These are phyloP conservation scores for Rhagologus leucostigma DNA, from an alignment of 2,113 vertebrate genomes.

Conservation along the genomic window DNA sequence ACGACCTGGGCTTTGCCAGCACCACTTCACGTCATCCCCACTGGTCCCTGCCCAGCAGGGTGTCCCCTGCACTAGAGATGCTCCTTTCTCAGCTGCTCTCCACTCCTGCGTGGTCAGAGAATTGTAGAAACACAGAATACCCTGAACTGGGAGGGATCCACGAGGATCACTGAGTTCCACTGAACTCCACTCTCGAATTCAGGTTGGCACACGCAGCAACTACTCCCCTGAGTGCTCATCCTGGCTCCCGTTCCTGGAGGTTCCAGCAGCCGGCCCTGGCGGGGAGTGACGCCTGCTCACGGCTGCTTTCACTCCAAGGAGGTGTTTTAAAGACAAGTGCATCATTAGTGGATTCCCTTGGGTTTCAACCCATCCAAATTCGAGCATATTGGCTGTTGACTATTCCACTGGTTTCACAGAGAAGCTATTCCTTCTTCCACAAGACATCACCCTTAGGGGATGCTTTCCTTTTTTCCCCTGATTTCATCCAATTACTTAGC, in stretches of 20 bases:
- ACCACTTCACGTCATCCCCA: rapidly evolving
- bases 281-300: not conserved
- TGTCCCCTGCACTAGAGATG: not conserved
- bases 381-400: not conserved
- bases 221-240: rapidly evolving
- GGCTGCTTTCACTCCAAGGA: not conserved
- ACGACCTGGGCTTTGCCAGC: not conserved
- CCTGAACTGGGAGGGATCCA: not conserved
- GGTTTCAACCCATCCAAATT: not conserved
- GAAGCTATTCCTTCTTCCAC: not conserved
- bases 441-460: constrained; percentile 3
- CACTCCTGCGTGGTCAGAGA: not conserved
- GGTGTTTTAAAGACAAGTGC: not conserved
- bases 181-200: rapidly evolving
- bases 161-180: not conserved
- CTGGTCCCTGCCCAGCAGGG: not conserved
- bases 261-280: not conserved
- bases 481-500: constrained; percentile 67
- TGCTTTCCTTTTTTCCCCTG: constrained; percentile 15
- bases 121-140: rapidly evolving
- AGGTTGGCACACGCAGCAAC: rapidly evolving
- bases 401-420: not conserved
- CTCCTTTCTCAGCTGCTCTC: not conserved
- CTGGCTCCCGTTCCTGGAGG: not conserved
- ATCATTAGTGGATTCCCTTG: not conserved